Base-by-base conservation (phyloP, 2,888 invertebrate species). In the Drosophila sordidula region DNA sequence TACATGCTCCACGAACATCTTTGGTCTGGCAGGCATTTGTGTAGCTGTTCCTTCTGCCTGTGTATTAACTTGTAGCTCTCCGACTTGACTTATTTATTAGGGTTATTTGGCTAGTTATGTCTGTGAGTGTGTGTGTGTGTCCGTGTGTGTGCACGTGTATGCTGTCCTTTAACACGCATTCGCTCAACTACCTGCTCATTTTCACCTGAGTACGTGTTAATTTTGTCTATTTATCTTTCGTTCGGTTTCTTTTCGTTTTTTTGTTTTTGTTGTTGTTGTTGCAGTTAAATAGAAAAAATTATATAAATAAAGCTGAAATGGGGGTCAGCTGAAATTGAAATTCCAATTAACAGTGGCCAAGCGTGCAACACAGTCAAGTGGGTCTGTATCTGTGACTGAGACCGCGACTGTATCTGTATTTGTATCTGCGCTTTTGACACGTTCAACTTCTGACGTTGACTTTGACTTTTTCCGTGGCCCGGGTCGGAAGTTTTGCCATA, bases 201-300 rank as follows among this genome's bases (percentile, higher is more conserved):
- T 87, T 73, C 82, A 87, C 85, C 84, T 84, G 84, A 85, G 78
- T 85, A 84, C 82, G 84, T 84, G 84, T 84, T 84, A 84, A 84
- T 84, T 84, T 87, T 69, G 78, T 87, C 69, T 87, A 84, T 84
- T 84, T 87, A 84, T 84, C 85, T 45, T 49, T 44, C 32, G 49
- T 12, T 50, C 47, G 44, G 54, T 25, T 52, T 39, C 16, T 55
- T 58, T 68, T 70, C 58, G 55, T 62, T 45, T 32, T 42, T 34
- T 26, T 47, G 44, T 44, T 29, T 26, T 42, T 16, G 14, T 41
- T 55, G 32, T 32, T 44, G 22, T 25, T 42, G 22, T 14, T 44
- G 34, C 50, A 46, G 62, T 52, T 61, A 69, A 74, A 76, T 70
- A 74, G 85, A 81, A 74, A 78, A 70, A 81, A 79, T 70, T 71